These are phyloP conservation scores for Numenius phaeopus DNA, from an alignment of 2,797 vertebrate genomes.

Conservation along the genomic window DNA sequence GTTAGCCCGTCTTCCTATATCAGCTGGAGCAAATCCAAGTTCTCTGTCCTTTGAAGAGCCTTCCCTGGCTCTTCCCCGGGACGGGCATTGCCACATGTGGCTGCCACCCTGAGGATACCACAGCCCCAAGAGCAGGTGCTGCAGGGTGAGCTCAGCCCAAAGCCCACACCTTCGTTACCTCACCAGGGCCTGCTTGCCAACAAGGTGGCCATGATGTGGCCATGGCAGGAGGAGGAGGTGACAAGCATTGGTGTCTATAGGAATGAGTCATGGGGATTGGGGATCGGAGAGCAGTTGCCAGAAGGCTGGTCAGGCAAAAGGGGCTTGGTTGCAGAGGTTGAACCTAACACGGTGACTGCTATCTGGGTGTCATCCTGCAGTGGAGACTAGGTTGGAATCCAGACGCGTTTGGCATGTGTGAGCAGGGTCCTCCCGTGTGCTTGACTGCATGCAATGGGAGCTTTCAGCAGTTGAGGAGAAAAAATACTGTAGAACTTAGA, in stretches of 20 bases:
- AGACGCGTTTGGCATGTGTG: fast-evolving
- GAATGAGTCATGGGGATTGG: background rate
- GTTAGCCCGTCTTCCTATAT: background rate
- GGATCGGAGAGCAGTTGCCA: fast-evolving
- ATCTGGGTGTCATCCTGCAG: background rate
- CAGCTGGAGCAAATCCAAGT: background rate
- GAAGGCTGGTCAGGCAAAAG: background rate
- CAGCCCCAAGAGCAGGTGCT: background rate
- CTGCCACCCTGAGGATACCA: background rate
- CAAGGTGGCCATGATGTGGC: background rate
- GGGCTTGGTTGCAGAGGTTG: background rate
- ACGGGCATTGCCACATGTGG: background rate
- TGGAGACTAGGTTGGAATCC: background rate
- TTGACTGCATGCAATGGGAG: background rate
- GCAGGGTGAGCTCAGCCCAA: background rate
- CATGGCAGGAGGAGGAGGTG: fast-evolving
- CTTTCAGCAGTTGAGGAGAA: background rate
- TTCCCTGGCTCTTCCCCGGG: fast-evolving
- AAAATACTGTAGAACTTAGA: background rate
- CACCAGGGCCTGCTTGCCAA: background rate
- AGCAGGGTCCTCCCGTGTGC: background rate
- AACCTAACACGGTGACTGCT: fast-evolving
- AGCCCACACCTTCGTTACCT: background rate
- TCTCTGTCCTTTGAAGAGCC: background rate
- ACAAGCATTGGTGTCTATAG: fast-evolving